Conservation (phyloP, 2,113 vertebrate genomes). For the Leiothrix lutea region DNA sequence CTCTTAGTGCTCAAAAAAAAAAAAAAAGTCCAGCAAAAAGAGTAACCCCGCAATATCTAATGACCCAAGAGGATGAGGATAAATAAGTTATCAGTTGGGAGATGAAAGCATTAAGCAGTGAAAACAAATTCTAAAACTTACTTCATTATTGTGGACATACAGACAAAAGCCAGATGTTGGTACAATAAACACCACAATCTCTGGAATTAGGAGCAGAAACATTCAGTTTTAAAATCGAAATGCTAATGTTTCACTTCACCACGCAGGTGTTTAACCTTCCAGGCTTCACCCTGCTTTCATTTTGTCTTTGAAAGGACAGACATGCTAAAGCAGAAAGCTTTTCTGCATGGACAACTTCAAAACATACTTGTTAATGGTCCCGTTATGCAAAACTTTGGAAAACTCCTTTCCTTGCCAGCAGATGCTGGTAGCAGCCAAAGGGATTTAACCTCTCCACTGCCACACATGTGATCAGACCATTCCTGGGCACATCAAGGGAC, state of each 20-base stretch:
- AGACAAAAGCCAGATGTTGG: conserved; percentile 37
- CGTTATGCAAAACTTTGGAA: not conserved
- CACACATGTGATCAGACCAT: not conserved
- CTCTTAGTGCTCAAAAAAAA: not conserved
- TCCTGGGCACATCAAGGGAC: not conserved
- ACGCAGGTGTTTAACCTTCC: not conserved
- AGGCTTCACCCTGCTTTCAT: not conserved
- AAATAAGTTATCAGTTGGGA: not conserved
- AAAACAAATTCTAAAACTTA: conserved; percentile 10
- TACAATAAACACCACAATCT: not conserved
- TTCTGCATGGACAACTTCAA: not conserved
- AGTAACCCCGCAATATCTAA: not conserved
- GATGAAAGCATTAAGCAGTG: not conserved
- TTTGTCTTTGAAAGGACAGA: not conserved
- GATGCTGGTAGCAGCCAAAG: not conserved
- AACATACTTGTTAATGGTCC: not conserved
- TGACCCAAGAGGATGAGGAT: not conserved
- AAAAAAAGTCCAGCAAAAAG: not conserved
- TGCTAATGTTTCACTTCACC: not conserved
- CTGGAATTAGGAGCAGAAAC: not conserved
- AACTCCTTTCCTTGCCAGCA: conserved; percentile 4
- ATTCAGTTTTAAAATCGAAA: not conserved
- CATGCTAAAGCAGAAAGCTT: not conserved
- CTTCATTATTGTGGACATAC: not conserved
- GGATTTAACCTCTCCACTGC: not conserved